phyloP scores from a whole-genome alignment of 2,888 invertebrate species.

The Xylota sylvarum region DNA sequence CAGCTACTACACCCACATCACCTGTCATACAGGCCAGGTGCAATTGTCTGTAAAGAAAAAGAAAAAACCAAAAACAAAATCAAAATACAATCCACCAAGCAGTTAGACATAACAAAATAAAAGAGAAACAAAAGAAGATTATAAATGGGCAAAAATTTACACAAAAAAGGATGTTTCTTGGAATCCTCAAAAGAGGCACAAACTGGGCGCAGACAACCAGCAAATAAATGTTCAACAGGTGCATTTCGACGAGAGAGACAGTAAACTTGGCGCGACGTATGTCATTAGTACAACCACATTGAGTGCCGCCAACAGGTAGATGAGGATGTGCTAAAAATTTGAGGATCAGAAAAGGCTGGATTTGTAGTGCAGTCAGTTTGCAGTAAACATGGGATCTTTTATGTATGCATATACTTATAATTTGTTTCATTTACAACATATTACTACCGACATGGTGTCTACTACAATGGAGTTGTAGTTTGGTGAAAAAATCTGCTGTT shows the following conservation, averaged over 20 bases:
- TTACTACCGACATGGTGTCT: not conserved
- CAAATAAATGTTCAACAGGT: conserved; percentile 62
- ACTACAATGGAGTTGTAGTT: not conserved
- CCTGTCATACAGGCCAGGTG: conserved; percentile 94
- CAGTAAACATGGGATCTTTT: conserved; percentile 21
- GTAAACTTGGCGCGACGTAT: conserved; percentile 19
- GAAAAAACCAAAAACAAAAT: conserved; percentile 29
- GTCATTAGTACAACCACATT: conserved; percentile 27
- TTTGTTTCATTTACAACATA: not conserved
- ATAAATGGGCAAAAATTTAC: not conserved
- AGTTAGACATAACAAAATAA: not conserved
- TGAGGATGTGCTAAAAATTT: not conserved
- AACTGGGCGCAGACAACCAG: conserved; percentile 28
- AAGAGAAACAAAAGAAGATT: conserved; percentile 26
- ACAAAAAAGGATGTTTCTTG: conserved; percentile 36
- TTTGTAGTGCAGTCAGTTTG: conserved; percentile 14
- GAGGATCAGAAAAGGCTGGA: not conserved
- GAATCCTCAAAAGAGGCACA: conserved; percentile 31
- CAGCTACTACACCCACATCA: conserved; percentile 89
- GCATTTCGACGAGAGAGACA: conserved; percentile 24
- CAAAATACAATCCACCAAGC: conserved; percentile 10
- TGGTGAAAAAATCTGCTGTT: too few relatives aligned
- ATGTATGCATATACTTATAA: not conserved
- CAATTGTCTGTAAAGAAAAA: conserved; percentile 88
- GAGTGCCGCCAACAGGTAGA: conserved; percentile 46